Evolutionary conservation across 2,797 vertebrate species (phyloP).

Genomic region (Eidolon dupreanum): DNA sequence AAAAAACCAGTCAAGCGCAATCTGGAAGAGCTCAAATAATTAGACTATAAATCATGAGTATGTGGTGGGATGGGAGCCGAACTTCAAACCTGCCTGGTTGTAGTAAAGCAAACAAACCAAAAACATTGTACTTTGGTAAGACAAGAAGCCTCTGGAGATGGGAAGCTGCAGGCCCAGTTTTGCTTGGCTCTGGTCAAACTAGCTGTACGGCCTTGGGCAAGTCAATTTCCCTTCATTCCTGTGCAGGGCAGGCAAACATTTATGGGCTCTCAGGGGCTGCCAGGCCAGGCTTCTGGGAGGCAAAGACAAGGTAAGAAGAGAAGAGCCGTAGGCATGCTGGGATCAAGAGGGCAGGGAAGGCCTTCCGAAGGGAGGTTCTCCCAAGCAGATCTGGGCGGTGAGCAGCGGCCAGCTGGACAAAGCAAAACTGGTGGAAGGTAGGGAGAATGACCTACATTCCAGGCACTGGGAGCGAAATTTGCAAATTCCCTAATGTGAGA

Average conservation of each 20-base stretch:
- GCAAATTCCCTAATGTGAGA: neutral
- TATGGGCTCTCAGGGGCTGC: neutral
- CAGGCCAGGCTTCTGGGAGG: neutral
- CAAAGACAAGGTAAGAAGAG: neutral
- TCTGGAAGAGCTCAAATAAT: constrained; percentile 42
- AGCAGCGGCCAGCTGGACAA: neutral
- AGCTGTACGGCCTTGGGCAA: neutral
- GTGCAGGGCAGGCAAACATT: neutral
- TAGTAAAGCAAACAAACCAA: neutral
- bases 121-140: neutral
- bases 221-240: neutral
- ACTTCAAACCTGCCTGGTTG: neutral
- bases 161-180: neutral
- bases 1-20: neutral
- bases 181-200: neutral
- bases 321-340: neutral
- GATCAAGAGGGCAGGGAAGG: neutral
- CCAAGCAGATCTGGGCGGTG: neutral
- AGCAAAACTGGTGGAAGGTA: neutral
- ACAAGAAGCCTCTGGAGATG: neutral
- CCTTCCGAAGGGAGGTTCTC: neutral
- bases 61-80: neutral
- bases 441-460: neutral
- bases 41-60: neutral
- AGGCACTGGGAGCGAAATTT: neutral